A percentile compares a stretch with the other conserved stretches of the same genome.
Conservation (phyloP, 2,888 invertebrate genomes). For the Amaurobius ferox region DNA sequence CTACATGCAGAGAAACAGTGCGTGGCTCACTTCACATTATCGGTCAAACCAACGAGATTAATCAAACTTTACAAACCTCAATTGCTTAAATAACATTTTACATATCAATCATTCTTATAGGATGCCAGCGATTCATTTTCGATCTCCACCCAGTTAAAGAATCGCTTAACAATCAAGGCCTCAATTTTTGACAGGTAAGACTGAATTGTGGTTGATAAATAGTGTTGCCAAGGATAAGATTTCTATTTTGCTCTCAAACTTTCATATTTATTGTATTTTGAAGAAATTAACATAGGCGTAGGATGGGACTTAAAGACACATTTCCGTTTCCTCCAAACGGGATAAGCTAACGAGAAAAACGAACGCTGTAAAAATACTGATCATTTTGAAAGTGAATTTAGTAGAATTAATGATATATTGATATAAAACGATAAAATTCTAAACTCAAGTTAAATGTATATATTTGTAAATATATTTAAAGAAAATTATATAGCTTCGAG, state of each 20-base stretch:
- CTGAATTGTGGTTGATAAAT: conserved; percentile 45
- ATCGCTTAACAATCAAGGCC: conserved; percentile 48
- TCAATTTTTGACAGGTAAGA: conserved; percentile 50
- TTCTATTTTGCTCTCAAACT: conserved; percentile 24
- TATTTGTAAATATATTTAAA: no score
- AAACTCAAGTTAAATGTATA: no score
- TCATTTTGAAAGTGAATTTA: no score
- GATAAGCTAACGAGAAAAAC: not conserved
- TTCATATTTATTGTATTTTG: conserved; percentile 3
- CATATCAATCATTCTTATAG: conserved; percentile 35
- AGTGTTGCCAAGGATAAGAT: conserved; percentile 20
- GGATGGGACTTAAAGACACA: not conserved
- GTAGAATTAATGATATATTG: no score
- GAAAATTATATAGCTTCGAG: no score
- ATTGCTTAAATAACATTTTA: conserved; percentile 55
- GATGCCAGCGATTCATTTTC: conserved; percentile 47
- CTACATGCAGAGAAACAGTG: no score
- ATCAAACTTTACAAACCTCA: conserved; percentile 31
- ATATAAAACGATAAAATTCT: no score
- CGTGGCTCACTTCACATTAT: not conserved
- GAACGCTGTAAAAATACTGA: not conserved
- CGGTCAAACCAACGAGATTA: conserved; percentile 3
- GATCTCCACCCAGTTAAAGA: conserved; percentile 28
- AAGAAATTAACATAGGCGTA: not conserved
- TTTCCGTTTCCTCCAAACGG: not conserved